phyloP scores from a whole-genome alignment of 2,113 vertebrate species.

The Penelope pileata region DNA sequence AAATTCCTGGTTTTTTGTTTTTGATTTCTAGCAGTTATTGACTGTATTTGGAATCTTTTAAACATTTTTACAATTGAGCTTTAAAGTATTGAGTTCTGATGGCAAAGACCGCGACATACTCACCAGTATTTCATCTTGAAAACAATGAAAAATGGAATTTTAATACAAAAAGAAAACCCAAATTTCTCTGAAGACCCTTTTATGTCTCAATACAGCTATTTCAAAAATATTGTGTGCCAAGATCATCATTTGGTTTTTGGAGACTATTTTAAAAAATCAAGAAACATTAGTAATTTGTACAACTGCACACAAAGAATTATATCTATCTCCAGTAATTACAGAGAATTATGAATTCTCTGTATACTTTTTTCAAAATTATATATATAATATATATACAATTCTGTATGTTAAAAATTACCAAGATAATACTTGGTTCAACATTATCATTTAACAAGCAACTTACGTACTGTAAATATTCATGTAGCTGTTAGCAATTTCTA shows the following conservation, averaged over 20 bases:
- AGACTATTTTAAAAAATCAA: neutral
- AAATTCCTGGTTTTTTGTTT: neutral
- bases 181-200: neutral
- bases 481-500: neutral
- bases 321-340: neutral
- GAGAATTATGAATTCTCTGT: neutral
- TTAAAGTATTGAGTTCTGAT: neutral
- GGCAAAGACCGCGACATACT: neutral
- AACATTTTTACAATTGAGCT: neutral
- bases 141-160: neutral
- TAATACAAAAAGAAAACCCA: neutral
- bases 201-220: neutral
- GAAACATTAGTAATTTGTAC: neutral
- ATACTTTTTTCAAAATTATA: neutral
- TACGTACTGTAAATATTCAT: slow-evolving; percentile 42
- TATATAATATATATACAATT: no score
- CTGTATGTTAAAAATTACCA: neutral
- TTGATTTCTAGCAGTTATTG: no score
- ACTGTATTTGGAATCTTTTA: neutral
- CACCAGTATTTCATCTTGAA: neutral
- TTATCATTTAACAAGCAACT: slow-evolving; percentile 30
- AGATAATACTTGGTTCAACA: neutral
- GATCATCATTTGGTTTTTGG: neutral
- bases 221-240: neutral
- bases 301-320: neutral